Conservation (phyloP, 2,113 vertebrate species). For the Saccopteryx bilineata region DNA sequence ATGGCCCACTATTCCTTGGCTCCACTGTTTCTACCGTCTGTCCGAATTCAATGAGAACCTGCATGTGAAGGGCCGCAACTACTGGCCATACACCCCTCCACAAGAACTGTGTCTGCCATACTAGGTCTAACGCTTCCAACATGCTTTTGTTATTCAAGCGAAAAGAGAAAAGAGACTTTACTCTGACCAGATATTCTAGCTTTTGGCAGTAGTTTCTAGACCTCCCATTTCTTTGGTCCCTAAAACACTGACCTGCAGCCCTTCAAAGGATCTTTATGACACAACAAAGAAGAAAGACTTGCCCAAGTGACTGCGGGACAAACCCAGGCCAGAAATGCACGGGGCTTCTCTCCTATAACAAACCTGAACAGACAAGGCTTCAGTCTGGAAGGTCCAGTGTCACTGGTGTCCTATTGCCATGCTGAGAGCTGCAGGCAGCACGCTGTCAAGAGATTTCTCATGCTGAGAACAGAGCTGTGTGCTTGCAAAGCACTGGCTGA, state of each 20-base stretch:
- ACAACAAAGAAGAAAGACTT: not conserved
- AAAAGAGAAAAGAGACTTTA: not conserved
- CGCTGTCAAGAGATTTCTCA: not conserved
- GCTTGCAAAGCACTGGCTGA: not conserved
- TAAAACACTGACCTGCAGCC: not conserved
- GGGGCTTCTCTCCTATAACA: not conserved
- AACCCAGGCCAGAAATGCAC: not conserved
- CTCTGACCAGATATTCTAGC: not conserved
- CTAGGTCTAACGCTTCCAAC: not conserved
- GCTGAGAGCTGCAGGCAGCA: not conserved
- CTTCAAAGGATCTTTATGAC: not conserved
- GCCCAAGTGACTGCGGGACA: too few relatives aligned
- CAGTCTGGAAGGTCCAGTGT: not conserved
- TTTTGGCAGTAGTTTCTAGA: constrained; percentile 17
- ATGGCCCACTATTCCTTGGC: too few relatives aligned
- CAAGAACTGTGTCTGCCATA: not conserved
- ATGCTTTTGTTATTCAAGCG: not conserved
- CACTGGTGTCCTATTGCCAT: not conserved
- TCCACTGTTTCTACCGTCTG: too few relatives aligned
- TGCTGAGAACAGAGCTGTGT: not conserved
- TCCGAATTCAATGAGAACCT: too few relatives aligned
- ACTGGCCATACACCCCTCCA: not conserved
- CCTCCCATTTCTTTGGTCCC: not conserved
- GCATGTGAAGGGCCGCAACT: too few relatives aligned
- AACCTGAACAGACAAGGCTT: rapidly evolving